Base-by-base conservation (phyloP, 2,797 vertebrate genomes). In the Bradypodion ventrale region DNA sequence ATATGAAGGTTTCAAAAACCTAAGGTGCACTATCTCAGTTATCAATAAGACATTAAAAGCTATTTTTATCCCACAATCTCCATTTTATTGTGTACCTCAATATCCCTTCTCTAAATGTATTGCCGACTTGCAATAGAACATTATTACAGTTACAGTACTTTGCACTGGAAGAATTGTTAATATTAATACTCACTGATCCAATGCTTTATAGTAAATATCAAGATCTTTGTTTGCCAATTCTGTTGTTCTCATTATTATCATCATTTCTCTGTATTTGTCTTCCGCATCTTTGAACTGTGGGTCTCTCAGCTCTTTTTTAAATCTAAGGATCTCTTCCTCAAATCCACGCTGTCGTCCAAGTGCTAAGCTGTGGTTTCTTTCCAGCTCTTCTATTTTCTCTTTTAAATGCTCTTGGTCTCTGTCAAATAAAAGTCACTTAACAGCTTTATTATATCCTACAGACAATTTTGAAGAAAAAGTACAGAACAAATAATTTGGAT, bases 211-310 rank as follows among this genome's bases (percentile, higher is more conserved):
- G 93, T 99, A 99, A 89, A 99, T 96, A 91, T 99, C 97, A 87
- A 99, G 95, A 88, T 99, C 99, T 90, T 98, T 99, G 92, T 97
- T 99, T 7, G 96, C 98, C 85, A 99, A 96, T 92, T 99, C 98
- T 1, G 98, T 99, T 62, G 98, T 99, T 88, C 98, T 97, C 97
- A 98, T 98, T 29, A 96, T 92, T 84, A 99, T 99, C 98, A 99
- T 98, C 96, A 97, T 99, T 91, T 98, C 97, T 90, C 97, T 97
- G 89, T 98, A 97, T 86, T 93, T 96, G 46, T 98, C 97, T 56
- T 98, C 98, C 0, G 98, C 98, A 90, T 97, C 97, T 85, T 93
- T 95, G 90, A 98, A 99, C 1, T 99, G 98, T 2, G 98, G 95
- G 52, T 99, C 98, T 35, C 96, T 95, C 69, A 99, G 96, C 85